Conservation (phyloP, 2,797 vertebrate species). For the Squalus acanthias region DNA sequence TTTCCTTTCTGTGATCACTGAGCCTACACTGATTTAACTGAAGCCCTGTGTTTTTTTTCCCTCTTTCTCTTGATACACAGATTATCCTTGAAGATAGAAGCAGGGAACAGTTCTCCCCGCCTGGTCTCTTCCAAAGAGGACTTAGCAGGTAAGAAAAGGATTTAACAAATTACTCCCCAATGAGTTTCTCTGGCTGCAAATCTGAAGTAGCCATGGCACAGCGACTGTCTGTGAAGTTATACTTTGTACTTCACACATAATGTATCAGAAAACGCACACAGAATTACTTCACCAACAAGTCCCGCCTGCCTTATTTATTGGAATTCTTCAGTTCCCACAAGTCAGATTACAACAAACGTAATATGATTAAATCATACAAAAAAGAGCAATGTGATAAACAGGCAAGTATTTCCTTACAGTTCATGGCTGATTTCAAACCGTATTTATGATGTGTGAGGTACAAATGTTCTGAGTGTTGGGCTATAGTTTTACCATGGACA, state of each 20-base stretch:
- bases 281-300: neutral
- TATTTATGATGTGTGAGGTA: neutral
- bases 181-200: neutral
- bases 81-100: constrained; percentile 84
- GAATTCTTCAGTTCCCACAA: neutral
- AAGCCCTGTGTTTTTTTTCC: neutral
- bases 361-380: neutral
- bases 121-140: constrained; percentile 90
- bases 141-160: constrained; percentile 69
- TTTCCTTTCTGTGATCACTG: neutral
- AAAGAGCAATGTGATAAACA: neutral
- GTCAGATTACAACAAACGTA: neutral
- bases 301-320: neutral
- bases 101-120: constrained; percentile 82
- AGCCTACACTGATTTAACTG: constrained; percentile 27
- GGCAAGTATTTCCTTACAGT: neutral
- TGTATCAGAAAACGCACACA: neutral
- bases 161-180: neutral
- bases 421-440: neutral
- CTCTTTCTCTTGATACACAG: constrained; percentile 56
- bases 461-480: neutral
- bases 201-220: neutral
- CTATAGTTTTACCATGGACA: no score
- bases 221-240: neutral
- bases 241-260: neutral